Percentiles rank a stretch among this genome's conserved stretches.
Conservation (phyloP, 2,797 vertebrate species). For the Semotilus atromaculatus region DNA sequence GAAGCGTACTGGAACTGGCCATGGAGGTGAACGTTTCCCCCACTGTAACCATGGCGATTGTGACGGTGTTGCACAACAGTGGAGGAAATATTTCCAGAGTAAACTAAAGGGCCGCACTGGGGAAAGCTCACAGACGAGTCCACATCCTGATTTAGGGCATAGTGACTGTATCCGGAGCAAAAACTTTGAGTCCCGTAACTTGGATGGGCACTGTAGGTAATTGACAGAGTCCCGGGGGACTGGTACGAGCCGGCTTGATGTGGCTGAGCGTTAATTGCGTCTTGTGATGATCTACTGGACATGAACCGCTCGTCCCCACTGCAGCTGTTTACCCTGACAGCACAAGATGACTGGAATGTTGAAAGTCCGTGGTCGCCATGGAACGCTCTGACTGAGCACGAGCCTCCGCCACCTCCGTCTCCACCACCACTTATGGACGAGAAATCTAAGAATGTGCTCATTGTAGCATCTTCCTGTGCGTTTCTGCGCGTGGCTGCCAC, state of each 20-base stretch:
- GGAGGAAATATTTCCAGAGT: constrained; percentile 91
- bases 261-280: constrained; percentile 73
- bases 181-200: constrained; percentile 89
- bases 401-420: constrained; percentile 84
- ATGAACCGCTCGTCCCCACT: constrained; percentile 90
- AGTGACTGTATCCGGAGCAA: constrained; percentile 87
- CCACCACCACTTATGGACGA: constrained; percentile 88
- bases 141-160: constrained; percentile 90
- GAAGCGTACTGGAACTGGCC: constrained; percentile 87
- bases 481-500: constrained; percentile 77
- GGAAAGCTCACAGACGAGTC: constrained; percentile 86
- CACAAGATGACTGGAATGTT: constrained; percentile 92
- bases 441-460: constrained; percentile 97
- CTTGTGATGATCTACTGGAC: constrained; percentile 86
- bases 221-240: constrained; percentile 81
- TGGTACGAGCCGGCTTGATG: constrained; percentile 89
- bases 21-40: constrained; percentile 78
- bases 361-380: constrained; percentile 94
- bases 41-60: constrained; percentile 82
- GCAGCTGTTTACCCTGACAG: constrained; percentile 89
- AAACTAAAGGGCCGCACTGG: constrained; percentile 88
- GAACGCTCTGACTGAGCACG: constrained; percentile 88
- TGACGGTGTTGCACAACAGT: constrained; percentile 76
- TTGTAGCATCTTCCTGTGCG: constrained; percentile 84
- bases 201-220: constrained; percentile 86